Evolutionary conservation across 2,888 invertebrate genomes (phyloP), one percentile per base, ranked within the genome.

Genomic region (Argyra leucocephala): DNA sequence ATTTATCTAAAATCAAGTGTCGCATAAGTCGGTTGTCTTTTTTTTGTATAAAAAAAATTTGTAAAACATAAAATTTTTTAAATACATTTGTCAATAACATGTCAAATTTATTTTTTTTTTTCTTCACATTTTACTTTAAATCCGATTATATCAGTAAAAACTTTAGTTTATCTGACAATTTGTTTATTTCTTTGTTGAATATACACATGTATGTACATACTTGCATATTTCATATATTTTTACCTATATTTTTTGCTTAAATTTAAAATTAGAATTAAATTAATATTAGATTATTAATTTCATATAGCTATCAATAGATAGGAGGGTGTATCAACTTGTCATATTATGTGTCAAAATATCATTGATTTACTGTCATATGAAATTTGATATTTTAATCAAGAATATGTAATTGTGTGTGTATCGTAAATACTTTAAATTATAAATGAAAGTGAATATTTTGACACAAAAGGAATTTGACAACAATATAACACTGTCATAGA

Each of bases 111-210:
- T 48, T 48, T 48, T 48, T n/a, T 48, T 15, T 48, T 48, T 48
- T 18, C 3, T 18, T 48, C n/a, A 9, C 48, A 10, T 31, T 31
- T 31, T 31, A 48, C 15, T 18, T 48, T 18, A 48, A 48, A 48
- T 48, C 48, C 48, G 48, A 48, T 48, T 48, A 48, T 18, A 48
- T 48, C 48, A n/a, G 18, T 48, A 48, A 48, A 48, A 48, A 48
- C 48, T 48, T 48, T 12, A 48, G 18, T n/a, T 48, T 48, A 48
- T 48, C n/a, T 48, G 48, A 48, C 48, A 48, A 18, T 18, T 15
- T 48, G 18, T 15, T 12, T 48, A 12, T 31, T 31, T 31, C 31
- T 31, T 31, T 31, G 31, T 31, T 31, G 31, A 31, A 31, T 10
- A 6, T 31, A n/a, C n/a, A n/a, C n/a, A n/a, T n/a, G n/a, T n/a